A percentile compares a stretch with the other conserved stretches of the same genome.
Evolutionary conservation across 2,888 invertebrate genomes (phyloP).

Genomic region (Hartigia nigra): DNA sequence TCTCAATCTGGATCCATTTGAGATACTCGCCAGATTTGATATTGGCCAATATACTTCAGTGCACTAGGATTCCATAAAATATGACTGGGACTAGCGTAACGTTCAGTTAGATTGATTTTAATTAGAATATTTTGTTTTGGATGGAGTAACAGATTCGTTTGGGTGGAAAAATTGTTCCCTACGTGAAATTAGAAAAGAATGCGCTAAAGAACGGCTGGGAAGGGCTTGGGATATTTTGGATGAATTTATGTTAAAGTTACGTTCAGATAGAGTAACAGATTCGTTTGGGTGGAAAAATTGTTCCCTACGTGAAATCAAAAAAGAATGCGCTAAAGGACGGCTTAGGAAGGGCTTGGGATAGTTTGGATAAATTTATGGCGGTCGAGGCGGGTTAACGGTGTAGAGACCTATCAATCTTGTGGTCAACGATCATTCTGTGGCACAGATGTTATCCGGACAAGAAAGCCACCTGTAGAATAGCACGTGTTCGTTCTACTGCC

Average conservation of each 20-base stretch:
- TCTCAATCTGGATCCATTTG: not conserved
- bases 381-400: constrained; percentile 14
- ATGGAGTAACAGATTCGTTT: not conserved
- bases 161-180: not conserved
- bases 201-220: not conserved
- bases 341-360: constrained; percentile 1
- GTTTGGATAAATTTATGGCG: constrained; percentile 21
- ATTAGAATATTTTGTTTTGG: not conserved
- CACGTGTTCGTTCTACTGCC: not conserved
- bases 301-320: not conserved
- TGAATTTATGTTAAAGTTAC: no score
- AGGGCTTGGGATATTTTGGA: no score
- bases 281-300: not conserved
- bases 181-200: not conserved
- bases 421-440: constrained; percentile 18
- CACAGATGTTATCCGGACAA: constrained; percentile 14
- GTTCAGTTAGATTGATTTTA: not conserved
- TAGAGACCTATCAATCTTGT: constrained; percentile 22
- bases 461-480: constrained; percentile 13
- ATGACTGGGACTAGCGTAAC: not conserved
- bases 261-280: not conserved
- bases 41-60: not conserved
- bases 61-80: not conserved
- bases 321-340: not conserved
- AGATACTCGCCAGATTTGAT: not conserved